Base-by-base conservation (phyloP, 1,140 invertebrate species). In the Heliconius nattereri region DNA sequence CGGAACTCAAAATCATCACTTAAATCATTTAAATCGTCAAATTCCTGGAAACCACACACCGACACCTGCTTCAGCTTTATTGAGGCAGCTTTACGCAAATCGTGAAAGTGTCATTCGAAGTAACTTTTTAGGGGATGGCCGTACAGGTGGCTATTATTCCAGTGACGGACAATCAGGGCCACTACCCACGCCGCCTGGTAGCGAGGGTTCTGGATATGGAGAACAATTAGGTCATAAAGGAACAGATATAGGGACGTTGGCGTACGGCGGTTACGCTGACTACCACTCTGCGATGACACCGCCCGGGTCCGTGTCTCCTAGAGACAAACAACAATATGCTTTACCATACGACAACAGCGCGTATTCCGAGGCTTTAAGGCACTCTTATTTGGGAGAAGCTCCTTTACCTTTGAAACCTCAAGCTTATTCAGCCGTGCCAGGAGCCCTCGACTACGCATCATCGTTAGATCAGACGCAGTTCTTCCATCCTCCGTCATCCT, bases 231-330 rank as follows among this genome's bases (percentile, higher is more conserved):
- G 91, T 32, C 92, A 93, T 75, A 94, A 93, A 86, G 86, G 89
- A 9, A 92, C 92, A 1, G 92, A 94, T 79, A 92, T 93, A 81
- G 85, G 91, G 71, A 89, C 92, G 29, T 79, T 95, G 94, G 73
- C 95, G 87, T 93, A 95, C 92, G 96, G 96, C 26, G 96, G 95
- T 32, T 98, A 98, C 85, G 96, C 97, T 26, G 97, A 98, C 86
- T 98, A 98, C 86, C 97, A 98, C 87, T 98, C 98, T 37, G 98
- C 98, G 20, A 99, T 99, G 97, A 99, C 98, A 1, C 98, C 98
- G 71, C 98, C 98, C 16, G 98, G 98, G 1, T 99, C 98, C 3
- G 98, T 99, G 0, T 99, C 98, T 11, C 98, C 98, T 1, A 95
- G 98, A 71, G 98, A 98, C 86, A 98, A 98, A 90, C 96, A 97